Evolutionary conservation across 2,113 vertebrate genomes (phyloP).

Genomic region (Hucho hucho): DNA sequence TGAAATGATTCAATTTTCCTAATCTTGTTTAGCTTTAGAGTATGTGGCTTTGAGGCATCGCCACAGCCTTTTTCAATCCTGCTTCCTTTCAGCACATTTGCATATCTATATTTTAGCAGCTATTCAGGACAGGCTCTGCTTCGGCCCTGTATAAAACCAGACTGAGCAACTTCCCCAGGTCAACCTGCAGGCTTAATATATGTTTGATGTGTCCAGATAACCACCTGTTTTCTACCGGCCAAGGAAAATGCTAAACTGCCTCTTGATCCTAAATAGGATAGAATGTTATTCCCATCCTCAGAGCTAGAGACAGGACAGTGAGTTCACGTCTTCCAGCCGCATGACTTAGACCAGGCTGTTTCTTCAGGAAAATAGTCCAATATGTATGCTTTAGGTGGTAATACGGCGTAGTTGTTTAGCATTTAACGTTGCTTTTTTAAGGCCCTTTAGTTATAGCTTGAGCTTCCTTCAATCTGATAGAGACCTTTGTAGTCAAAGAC

Average conservation of each 20-base stretch:
- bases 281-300: conserved; percentile 55
- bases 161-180: conserved; percentile 60
- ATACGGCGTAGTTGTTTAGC: background rate
- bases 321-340: conserved; percentile 55
- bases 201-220: conserved; percentile 79
- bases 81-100: conserved; percentile 75
- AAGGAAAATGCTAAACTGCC: conserved; percentile 62
- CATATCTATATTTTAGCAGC: conserved; percentile 74
- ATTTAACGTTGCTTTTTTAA: background rate
- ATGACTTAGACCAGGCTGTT: conserved; percentile 16
- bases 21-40: conserved; percentile 83
- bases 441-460: background rate
- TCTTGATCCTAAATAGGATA: conserved; percentile 70
- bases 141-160: conserved; percentile 67
- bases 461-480: background rate
- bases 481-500: background rate
- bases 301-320: conserved; percentile 53
- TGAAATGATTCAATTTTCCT: conserved; percentile 82
- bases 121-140: conserved; percentile 68
- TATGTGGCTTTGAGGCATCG: conserved; percentile 79
- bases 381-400: background rate
- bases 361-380: conserved; percentile 7
- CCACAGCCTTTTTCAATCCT: conserved; percentile 74
- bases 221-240: conserved; percentile 59
- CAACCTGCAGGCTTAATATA: conserved; percentile 74